Evolutionary conservation across 2,113 vertebrate genomes (phyloP), one percentile per base, ranked within the genome.

Genomic region (Caloenas nicobarica): DNA sequence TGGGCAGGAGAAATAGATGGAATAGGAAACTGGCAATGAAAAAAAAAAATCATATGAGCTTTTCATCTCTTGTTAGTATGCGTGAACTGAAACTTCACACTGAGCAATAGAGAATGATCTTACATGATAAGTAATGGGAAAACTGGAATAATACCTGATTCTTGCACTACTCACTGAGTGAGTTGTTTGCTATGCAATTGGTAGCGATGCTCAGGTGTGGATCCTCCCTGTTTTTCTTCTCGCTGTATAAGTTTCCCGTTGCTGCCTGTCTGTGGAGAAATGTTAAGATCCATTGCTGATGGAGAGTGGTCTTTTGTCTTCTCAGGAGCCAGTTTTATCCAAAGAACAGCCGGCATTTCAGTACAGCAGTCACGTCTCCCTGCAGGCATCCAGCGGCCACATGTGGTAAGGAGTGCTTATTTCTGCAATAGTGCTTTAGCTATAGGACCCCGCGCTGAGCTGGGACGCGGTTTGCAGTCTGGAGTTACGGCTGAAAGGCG

Each of bases 341-440:
- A 99, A 99, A 97, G 99, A 99, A 66, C 99, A 99, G 97, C 99
- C 99, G 2, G 99, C 99, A 1, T 99, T 99, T 97, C 99, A 99
- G 97, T 99, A 99, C 93, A 99, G 99, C 98, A 99, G 99, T 97
- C 99, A 99, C 2, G 99, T 99, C 88, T 99, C 99, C 83, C 97
- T 99, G 93, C 99, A 99, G 86, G 99, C 99, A 26, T 99, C 99
- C 91, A 99, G 99, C 42, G 99, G 99, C 72, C 99, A 99, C 89
- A 99, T 99, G 99, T 99, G 99, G 99, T 99, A 88, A 98, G 99
- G 92, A 91, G 40, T 17, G 16, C 34, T 88, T 79, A 21, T 7
- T 91, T 6, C 72, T 74, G 95, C 78, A 42, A 61, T 50, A 65
- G 29, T 79, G 72, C 26, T 68, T 51, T 51, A 86, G 80, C 3